A percentile compares a stretch with the other conserved stretches of the same genome.
phyloP scores from a whole-genome alignment of 1,140 invertebrate species.

The Harlomillsia oculata region DNA sequence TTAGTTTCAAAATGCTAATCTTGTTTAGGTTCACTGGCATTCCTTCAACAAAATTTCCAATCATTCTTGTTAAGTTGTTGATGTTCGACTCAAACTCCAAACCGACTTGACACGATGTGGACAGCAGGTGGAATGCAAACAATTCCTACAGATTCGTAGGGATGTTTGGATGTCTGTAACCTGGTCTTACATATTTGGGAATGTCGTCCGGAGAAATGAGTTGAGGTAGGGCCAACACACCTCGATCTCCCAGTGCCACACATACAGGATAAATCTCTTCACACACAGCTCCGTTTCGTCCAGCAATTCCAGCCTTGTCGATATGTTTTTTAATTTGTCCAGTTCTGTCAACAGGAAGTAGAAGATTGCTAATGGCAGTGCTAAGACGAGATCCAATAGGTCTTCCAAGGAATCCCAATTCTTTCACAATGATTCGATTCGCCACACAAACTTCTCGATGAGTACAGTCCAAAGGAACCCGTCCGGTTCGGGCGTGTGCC shows the following conservation, averaged over 20 bases:
- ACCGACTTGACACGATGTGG: no score
- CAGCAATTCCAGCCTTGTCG: conserved; percentile 6
- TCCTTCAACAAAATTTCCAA: no score
- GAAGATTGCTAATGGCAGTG: conserved; percentile 10
- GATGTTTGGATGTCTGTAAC: no score
- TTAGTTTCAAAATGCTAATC: no score
- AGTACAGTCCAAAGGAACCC: conserved; percentile 13
- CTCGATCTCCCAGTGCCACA: not conserved
- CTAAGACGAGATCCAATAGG: conserved; percentile 2
- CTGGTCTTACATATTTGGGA: no score
- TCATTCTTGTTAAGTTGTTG: no score
- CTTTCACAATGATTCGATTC: conserved; percentile 14
- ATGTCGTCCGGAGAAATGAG: not conserved
- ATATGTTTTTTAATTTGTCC: conserved; percentile 1
- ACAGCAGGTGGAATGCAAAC: no score
- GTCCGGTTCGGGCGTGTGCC: conserved; percentile 13
- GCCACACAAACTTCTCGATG: conserved; percentile 13
- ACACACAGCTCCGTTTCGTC: conserved; percentile 6
- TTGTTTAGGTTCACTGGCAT: no score
- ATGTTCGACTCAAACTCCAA: no score
- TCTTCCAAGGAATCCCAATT: conserved; percentile 13
- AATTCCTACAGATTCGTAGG: no score
- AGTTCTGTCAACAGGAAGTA: not conserved
- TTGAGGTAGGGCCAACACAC: not conserved
- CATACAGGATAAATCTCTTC: conserved; percentile 16